Percentiles rank a stretch among this genome's conserved stretches.
Conservation (phyloP, 2,113 vertebrate genomes). For the Odocoileus hemionus region DNA sequence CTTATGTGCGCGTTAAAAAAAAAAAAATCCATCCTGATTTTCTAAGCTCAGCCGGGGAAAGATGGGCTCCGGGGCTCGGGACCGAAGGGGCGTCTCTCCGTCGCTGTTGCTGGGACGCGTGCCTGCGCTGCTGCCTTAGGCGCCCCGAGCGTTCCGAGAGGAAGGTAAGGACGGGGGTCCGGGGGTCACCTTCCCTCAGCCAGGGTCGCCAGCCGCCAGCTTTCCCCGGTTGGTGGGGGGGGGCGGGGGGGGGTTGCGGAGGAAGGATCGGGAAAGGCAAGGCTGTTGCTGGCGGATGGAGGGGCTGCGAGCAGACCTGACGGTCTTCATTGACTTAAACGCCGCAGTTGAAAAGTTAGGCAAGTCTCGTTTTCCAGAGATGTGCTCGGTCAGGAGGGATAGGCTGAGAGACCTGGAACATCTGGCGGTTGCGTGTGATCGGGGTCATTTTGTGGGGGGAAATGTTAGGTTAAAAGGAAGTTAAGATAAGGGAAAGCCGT, state of each 20-base stretch:
- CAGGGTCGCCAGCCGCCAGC: slow-evolving; percentile 56
- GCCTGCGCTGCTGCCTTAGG: slow-evolving; percentile 92
- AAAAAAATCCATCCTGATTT: slow-evolving; percentile 79
- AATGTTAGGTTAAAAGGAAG: slow-evolving; percentile 81
- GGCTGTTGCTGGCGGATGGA: slow-evolving; percentile 70
- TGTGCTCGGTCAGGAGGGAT: slow-evolving; percentile 52
- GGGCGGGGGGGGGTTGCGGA: slow-evolving; percentile 11
- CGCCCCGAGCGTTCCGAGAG: slow-evolving; percentile 94
- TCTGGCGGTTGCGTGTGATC: slow-evolving; percentile 64
- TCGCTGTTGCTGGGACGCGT: slow-evolving; percentile 83
- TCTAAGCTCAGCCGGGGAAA: slow-evolving; percentile 87
- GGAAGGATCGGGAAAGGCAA: slow-evolving; percentile 62
- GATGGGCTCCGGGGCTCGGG: slow-evolving; percentile 92
- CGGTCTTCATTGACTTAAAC: slow-evolving; percentile 73
- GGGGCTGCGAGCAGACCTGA: slow-evolving; percentile 29
- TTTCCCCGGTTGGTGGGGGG: not conserved
- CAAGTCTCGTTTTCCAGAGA: slow-evolving; percentile 72
- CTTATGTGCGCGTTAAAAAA: slow-evolving; percentile 66
- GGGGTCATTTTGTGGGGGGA: slow-evolving; percentile 60
- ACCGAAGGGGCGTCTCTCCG: slow-evolving; percentile 86
- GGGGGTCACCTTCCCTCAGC: slow-evolving; percentile 61
- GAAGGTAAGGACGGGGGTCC: slow-evolving; percentile 89
- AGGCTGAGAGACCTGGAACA: slow-evolving; percentile 64
- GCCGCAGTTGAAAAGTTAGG: slow-evolving; percentile 82
- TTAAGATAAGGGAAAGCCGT: slow-evolving; percentile 82